Percentiles rank a stretch among this genome's conserved stretches.
These are phyloP conservation scores for Oscheius onirici DNA, from an alignment of 2,888 invertebrate genomes.

Conservation along the genomic window DNA sequence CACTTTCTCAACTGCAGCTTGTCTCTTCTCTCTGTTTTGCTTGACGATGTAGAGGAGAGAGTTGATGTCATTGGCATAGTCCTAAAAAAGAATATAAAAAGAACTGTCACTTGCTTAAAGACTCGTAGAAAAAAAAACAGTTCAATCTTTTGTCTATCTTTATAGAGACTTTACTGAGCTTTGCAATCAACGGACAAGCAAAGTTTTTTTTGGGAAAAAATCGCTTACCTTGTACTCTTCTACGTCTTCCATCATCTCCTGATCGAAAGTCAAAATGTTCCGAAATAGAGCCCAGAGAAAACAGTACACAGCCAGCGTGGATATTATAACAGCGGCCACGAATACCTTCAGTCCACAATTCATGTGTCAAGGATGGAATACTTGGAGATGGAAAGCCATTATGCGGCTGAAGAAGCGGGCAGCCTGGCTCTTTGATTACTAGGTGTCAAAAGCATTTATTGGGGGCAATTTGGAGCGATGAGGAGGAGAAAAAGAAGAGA, in stretches of 20 bases:
- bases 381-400: neutral
- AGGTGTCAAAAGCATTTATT: slow-evolving; percentile 12
- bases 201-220: neutral
- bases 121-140: neutral
- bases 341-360: slow-evolving; percentile 17
- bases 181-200: too few relatives aligned
- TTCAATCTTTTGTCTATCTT: too few relatives aligned
- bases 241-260: slow-evolving; percentile 15
- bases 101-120: too few relatives aligned
- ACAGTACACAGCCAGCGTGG: neutral
- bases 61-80: slow-evolving; percentile 11
- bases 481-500: too few relatives aligned
- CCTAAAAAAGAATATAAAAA: neutral
- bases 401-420: neutral
- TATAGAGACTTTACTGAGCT: too few relatives aligned
- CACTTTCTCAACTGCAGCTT: neutral
- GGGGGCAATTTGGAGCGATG: too few relatives aligned
- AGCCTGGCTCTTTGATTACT: slow-evolving; percentile 6
- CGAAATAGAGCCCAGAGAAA: slow-evolving; percentile 10
- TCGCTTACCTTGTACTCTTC: slow-evolving; percentile 13
- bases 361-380: neutral
- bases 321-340: neutral
- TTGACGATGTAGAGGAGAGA: slow-evolving; percentile 15
- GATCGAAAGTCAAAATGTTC: slow-evolving; percentile 3
- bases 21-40: slow-evolving; percentile 4